phyloP scores from a whole-genome alignment of 2,797 vertebrate genomes.

The Triplophysa yarkandensis region DNA sequence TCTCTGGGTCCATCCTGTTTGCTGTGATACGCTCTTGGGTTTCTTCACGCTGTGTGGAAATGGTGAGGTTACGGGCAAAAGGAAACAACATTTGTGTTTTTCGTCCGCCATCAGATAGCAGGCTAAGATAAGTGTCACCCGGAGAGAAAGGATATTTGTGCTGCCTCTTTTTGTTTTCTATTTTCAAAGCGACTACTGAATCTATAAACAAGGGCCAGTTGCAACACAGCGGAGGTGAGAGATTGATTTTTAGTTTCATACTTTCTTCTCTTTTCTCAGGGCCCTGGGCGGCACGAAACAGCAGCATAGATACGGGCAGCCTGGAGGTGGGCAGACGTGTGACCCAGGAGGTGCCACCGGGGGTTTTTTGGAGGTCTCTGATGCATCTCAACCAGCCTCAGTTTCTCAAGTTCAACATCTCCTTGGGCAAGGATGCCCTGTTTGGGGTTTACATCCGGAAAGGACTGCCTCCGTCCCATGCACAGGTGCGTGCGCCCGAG shows the following conservation, averaged over 20 bases:
- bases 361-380: conserved; percentile 85
- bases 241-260: conserved; percentile 32
- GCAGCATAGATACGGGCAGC: conserved; percentile 93
- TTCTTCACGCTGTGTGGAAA: conserved; percentile 14
- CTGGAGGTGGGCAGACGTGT: conserved; percentile 90
- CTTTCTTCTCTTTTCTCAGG: conserved; percentile 71
- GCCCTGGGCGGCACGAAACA: conserved; percentile 86
- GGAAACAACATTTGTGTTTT: conserved; percentile 22
- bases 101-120: conserved; percentile 30
- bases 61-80: background rate
- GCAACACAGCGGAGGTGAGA: conserved; percentile 20
- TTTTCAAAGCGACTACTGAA: conserved; percentile 31
- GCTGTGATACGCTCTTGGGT: background rate
- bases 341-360: conserved; percentile 90
- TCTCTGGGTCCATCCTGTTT: conserved; percentile 6
- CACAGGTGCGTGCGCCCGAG: conserved; percentile 50
- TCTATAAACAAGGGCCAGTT: conserved; percentile 2
- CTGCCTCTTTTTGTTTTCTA: conserved; percentile 24
- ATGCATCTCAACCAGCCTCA: conserved; percentile 85
- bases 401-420: conserved; percentile 91
- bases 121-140: conserved; percentile 19
- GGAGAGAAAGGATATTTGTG: conserved; percentile 7
- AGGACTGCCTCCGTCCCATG: conserved; percentile 85
- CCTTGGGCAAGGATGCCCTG: conserved; percentile 86
- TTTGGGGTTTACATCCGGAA: conserved; percentile 89